phyloP scores from a whole-genome alignment of 1,140 invertebrate species.

The Drosophila navojoa region DNA sequence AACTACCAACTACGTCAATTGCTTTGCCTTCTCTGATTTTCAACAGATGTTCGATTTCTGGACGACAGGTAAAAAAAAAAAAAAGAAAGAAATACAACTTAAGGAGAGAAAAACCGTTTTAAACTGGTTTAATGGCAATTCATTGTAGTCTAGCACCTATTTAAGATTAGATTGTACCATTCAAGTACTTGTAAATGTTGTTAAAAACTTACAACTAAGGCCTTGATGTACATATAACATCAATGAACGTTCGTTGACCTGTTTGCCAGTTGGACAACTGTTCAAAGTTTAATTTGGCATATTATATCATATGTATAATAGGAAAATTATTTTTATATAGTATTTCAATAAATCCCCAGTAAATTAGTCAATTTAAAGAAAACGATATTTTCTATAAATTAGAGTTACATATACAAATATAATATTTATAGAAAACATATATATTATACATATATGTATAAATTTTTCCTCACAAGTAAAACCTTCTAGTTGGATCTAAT shows the following conservation, averaged over 20 bases:
- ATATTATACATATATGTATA: no score
- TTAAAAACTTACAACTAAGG: background rate
- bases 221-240: slow-evolving; percentile 6
- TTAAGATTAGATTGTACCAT: background rate
- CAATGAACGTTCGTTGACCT: slow-evolving; percentile 38
- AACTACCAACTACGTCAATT: slow-evolving; percentile 7
- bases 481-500: background rate
- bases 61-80: slow-evolving; percentile 47
- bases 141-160: background rate
- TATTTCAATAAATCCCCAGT: no score
- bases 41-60: slow-evolving; percentile 53
- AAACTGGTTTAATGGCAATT: background rate
- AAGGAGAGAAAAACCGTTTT: background rate
- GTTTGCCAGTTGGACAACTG: background rate
- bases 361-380: no score
- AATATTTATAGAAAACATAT: no score
- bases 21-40: slow-evolving; percentile 45
- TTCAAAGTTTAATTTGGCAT: background rate
- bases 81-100: background rate
- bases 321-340: no score
- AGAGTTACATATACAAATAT: no score
- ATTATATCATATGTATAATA: no score
- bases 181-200: slow-evolving; percentile 4
- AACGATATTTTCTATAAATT: no score
- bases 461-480: no score